A percentile compares a stretch with the other conserved stretches of the same genome.
These are phyloP conservation scores for Nesogale talazaci DNA, from an alignment of 2,113 vertebrate genomes.

Conservation along the genomic window DNA sequence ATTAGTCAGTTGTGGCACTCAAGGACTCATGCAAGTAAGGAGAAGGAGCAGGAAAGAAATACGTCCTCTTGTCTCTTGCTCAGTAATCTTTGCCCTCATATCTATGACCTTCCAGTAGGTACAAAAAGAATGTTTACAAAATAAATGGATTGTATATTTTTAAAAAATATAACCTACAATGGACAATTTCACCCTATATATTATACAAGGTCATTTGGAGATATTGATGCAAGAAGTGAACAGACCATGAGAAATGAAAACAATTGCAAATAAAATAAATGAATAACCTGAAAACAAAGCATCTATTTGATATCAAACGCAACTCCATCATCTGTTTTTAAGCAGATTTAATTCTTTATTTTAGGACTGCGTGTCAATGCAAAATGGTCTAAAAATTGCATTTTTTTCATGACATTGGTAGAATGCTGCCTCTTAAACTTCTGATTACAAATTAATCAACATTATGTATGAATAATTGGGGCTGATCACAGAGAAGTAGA, in stretches of 20 bases:
- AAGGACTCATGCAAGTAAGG: neutral
- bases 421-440: conserved; percentile 57
- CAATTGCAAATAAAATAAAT: conserved; percentile 65
- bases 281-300: conserved; percentile 82
- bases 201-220: conserved; percentile 75
- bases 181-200: conserved; percentile 67
- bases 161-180: conserved; percentile 4
- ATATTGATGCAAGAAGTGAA: conserved; percentile 77
- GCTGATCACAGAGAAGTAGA: conserved; percentile 59
- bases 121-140: neutral
- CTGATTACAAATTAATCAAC: conserved; percentile 57
- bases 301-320: conserved; percentile 77
- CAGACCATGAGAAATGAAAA: conserved; percentile 80
- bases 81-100: neutral
- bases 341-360: conserved; percentile 82
- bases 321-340: conserved; percentile 76
- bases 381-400: conserved; percentile 77
- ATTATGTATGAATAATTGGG: conserved; percentile 58
- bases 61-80: neutral
- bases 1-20: neutral
- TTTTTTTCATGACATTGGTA: conserved; percentile 28
- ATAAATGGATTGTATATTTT: conserved; percentile 60
- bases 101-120: neutral
- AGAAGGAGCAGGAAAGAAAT: neutral
- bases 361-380: conserved; percentile 74